Base-by-base conservation (phyloP, 1,140 invertebrate genomes). In the Laupala kohalensis region DNA sequence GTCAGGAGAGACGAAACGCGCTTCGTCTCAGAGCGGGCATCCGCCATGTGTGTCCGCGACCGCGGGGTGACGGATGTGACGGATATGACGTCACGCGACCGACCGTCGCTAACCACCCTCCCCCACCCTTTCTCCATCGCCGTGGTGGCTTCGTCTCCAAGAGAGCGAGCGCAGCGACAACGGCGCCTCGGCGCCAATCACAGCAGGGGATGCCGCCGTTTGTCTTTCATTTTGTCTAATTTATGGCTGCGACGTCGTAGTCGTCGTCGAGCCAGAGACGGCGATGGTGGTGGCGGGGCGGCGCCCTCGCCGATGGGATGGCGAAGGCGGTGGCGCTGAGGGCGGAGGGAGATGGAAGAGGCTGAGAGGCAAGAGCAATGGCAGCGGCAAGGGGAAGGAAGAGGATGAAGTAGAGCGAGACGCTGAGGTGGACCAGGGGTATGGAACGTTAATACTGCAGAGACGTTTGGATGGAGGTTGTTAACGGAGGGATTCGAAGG, bases 181-280 rank as follows among this genome's bases (percentile, higher is more conserved):
- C 67, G 24, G 67, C 29, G 27, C 67, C 27, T 29, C 27, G 69
- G 53, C 69, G 37, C 69, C 69, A 70, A 70, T 70, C 69, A 70
- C 69, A 70, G 69, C 19, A 26, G 25, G 15, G 37, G 69, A 70
- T 37, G 25, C 26, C 23, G 37, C 69, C 27, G 37, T 70, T 70
- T 70, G 69, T 70, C 69, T 70, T 64, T 70, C 69, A 70, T 63
- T 70, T 70, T 30, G 28, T 70, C 53, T 70, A 70, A 70, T 70
- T 70, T 70, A 70, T 70, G 26, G 69, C 67, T 68, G 29, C 37
- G 9, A 53, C 37, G 37, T 53, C 37, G 37, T 53, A 9, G 37
- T 19, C 37, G 37, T 19, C 37, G 37, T 19, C 1, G 37, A 19
- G 37, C 37, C 37, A 9, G 1, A n/a, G 37, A 4, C 9, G 19